These are phyloP conservation scores for Callorhinus ursinus DNA, from an alignment of 2,113 vertebrate genomes.

Conservation along the genomic window DNA sequence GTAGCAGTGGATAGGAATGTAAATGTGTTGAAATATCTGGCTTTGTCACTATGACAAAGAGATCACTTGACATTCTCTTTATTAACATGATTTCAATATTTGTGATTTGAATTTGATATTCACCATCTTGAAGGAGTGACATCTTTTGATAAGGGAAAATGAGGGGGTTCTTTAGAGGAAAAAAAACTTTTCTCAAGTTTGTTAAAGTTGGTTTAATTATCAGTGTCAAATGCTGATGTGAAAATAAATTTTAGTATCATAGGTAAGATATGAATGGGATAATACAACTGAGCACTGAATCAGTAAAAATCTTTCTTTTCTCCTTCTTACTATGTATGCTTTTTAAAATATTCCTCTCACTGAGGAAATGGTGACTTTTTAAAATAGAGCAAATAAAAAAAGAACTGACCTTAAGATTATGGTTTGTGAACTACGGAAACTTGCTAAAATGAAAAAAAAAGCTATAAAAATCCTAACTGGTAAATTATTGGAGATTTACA, in stretches of 20 bases:
- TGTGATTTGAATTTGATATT: slow-evolving; percentile 22
- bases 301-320: background rate
- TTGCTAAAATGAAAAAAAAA: background rate
- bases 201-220: slow-evolving; percentile 57
- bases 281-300: background rate
- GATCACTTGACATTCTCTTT: background rate
- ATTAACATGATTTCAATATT: background rate
- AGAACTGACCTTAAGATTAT: background rate
- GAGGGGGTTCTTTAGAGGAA: background rate
- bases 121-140: background rate
- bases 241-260: background rate
- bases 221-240: background rate
- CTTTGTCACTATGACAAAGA: background rate
- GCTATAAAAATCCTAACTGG: background rate
- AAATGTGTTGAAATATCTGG: background rate
- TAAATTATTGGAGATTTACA: slow-evolving; percentile 20
- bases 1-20: background rate
- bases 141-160: slow-evolving; percentile 52
- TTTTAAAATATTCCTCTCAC: background rate
- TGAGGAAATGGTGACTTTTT: background rate
- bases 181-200: background rate
- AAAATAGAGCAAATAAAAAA: background rate
- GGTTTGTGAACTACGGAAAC: background rate
- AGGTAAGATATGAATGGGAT: background rate
- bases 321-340: background rate